Percentiles rank a stretch among this genome's conserved stretches.
phyloP scores from a whole-genome alignment of 2,797 vertebrate species.

The Linurgus olivaceus region DNA sequence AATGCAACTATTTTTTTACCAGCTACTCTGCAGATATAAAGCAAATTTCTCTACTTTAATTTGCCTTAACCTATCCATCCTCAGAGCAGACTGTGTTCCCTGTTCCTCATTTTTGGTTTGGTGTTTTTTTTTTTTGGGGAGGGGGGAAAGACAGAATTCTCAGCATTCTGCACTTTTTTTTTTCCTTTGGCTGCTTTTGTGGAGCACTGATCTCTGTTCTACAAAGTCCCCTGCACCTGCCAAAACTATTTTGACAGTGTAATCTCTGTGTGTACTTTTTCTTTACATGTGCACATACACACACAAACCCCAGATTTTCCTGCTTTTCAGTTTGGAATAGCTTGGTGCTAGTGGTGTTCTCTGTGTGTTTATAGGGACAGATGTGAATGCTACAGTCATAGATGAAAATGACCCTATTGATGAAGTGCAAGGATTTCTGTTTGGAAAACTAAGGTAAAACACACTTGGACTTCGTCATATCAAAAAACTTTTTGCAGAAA shows the following conservation, averaged over 20 bases:
- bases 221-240: neutral
- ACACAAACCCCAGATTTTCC: neutral
- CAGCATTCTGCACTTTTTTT: neutral
- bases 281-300: neutral
- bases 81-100: neutral
- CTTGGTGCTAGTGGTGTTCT: neutral
- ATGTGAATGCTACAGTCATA: slow-evolving; percentile 90
- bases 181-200: neutral
- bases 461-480: neutral
- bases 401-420: slow-evolving; percentile 93
- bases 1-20: neutral
- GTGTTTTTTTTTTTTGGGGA: accelerated
- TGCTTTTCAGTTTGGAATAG: neutral
- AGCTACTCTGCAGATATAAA: neutral
- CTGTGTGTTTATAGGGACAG: slow-evolving; percentile 79
- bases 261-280: neutral
- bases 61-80: neutral
- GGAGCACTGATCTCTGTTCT: neutral
- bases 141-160: neutral
- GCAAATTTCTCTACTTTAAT: neutral
- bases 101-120: neutral
- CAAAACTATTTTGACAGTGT: neutral
- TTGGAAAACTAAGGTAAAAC: slow-evolving; percentile 92
- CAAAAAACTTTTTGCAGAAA: neutral
- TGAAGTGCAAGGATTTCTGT: slow-evolving; percentile 97